Base-by-base conservation (phyloP, 1,140 invertebrate species). In the Eumaeus atala region DNA sequence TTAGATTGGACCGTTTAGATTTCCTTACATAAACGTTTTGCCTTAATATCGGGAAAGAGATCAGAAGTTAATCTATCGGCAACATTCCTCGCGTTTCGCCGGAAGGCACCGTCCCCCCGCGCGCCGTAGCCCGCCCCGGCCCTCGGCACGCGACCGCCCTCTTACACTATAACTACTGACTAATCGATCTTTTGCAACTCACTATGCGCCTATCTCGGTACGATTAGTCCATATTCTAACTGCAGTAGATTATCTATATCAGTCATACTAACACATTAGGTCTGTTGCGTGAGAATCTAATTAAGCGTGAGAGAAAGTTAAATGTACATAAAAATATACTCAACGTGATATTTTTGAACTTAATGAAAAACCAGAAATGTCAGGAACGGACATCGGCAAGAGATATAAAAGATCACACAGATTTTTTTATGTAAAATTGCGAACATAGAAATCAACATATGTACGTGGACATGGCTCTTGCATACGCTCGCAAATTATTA, bases 1-100 rank as follows among this genome's bases (percentile, higher is more conserved):
- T 70, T 68, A 78, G 70, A 83, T 83, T 78, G 78, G 73, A 77
- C 70, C 66, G 74, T 72, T 76, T 79, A 82, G 74, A 82, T 81
- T 84, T 81, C 73, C 78, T 81, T 79, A 77, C 73, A 81, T 82
- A 84, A 81, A 70, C 72, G 69, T 67, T 73, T 54, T 60, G 72
- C 74, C 73, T 77, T 85, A 81, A 83, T 85, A 85, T 85, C 80
- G 78, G 78, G 77, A 84, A 85, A 84, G 80, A 85, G 80, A 85
- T 84, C 82, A 85, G 80, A 84, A 85, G 82, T 85, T 85, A 85
- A 85, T 85, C 78, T 85, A 85, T 85, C 80, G 80, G 77, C 80
- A 86, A 84, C 78, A 86, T 84, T 86, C 75, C 74, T 75, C 70
- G 78, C 73, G 73, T 79, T 84, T 79, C 67, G 80, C 80, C 80